These are phyloP conservation scores for Druon quercuslanigerum DNA, from an alignment of 1,140 invertebrate species.

Conservation along the genomic window DNA sequence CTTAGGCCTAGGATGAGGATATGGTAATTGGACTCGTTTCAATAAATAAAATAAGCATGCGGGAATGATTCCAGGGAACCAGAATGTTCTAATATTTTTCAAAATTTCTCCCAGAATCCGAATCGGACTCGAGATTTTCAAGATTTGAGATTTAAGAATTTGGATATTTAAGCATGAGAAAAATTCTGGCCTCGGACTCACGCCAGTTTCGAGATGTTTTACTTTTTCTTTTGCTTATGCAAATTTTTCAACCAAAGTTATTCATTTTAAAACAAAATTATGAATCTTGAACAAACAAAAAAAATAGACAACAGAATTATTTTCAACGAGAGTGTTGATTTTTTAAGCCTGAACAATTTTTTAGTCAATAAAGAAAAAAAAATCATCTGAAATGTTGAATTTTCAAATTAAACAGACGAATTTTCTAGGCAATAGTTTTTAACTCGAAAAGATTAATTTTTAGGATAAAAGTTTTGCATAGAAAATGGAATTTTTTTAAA, in stretches of 20 bases:
- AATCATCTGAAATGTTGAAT: background rate
- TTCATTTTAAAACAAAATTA: too few relatives aligned
- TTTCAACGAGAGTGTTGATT: too few relatives aligned
- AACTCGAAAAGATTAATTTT: background rate
- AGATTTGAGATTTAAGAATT: slow-evolving; percentile 57
- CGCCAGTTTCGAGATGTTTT: background rate
- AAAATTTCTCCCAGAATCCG: background rate
- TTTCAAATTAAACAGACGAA: too few relatives aligned
- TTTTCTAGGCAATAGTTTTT: too few relatives aligned
- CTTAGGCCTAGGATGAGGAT: slow-evolving; percentile 92
- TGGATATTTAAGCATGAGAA: slow-evolving; percentile 69
- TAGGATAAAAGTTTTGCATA: too few relatives aligned
- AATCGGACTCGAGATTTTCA: background rate
- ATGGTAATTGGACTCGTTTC: slow-evolving; percentile 83
- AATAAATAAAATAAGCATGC: slow-evolving; percentile 66
- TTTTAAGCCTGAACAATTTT: too few relatives aligned
- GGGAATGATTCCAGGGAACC: slow-evolving; percentile 59
- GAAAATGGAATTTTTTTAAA: too few relatives aligned
- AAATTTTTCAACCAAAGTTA: too few relatives aligned
- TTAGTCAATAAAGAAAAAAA: background rate
- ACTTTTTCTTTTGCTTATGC: rapidly evolving
- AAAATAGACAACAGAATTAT: slow-evolving; percentile 2
- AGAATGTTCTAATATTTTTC: slow-evolving; percentile 56
- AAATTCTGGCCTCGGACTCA: slow-evolving; percentile 44
- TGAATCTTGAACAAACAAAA: background rate